phyloP scores from a whole-genome alignment of 2,888 invertebrate species.

The Gymnoscelis rufifasciata region DNA sequence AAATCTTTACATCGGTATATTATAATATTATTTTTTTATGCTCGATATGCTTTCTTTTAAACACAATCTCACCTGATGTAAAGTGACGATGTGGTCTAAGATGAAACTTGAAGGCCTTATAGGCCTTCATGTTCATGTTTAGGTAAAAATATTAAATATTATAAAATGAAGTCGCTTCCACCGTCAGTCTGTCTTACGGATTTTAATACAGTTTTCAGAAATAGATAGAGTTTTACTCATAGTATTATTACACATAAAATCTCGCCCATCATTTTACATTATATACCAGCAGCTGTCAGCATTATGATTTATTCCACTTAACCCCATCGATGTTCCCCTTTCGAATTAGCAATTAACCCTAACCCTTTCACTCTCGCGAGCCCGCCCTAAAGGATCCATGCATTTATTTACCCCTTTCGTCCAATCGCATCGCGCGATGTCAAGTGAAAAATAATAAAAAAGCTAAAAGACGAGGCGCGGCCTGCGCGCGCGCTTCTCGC shows the following conservation, averaged over 20 bases:
- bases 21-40: no score
- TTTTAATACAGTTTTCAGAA: no score
- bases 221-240: no score
- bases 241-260: not conserved
- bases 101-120: no score
- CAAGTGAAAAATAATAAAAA: conserved; percentile 68
- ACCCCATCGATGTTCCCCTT: conserved; percentile 51
- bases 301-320: conserved; percentile 40
- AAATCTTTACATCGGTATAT: no score
- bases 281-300: conserved; percentile 12
- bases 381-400: conserved; percentile 47
- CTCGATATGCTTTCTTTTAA: no score
- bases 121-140: no score
- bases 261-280: conserved; percentile 6
- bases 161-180: no score
- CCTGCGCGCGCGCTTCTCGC: conserved; percentile 58
- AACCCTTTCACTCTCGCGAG: conserved; percentile 60
- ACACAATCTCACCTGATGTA: no score
- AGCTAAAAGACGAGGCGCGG: conserved; percentile 60
- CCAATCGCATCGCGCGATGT: conserved; percentile 46
- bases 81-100: no score
- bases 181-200: no score
- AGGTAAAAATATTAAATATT: no score
- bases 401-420: conserved; percentile 68
- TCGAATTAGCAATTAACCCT: conserved; percentile 41